phyloP scores from a whole-genome alignment of 2,113 vertebrate species.

The Chionis minor region DNA sequence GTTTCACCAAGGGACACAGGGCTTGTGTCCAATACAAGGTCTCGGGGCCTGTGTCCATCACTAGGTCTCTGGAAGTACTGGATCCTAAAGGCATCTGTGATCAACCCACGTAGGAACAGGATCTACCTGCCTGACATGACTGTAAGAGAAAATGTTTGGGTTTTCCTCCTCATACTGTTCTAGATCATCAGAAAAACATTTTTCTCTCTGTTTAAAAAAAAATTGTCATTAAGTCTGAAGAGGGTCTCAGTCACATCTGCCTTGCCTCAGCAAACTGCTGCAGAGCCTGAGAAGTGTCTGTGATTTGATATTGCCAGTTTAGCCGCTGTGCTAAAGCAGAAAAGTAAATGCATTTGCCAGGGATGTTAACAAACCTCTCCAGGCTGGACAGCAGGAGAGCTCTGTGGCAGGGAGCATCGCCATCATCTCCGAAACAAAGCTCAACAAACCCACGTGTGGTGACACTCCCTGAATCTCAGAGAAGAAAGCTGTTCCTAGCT shows the following conservation, averaged over 20 bases:
- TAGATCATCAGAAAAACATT: neutral
- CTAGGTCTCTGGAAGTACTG: neutral
- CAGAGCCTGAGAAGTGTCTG: neutral
- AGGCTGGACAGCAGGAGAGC: neutral
- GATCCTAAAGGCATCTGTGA: neutral
- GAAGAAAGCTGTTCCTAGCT: neutral
- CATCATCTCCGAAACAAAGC: neutral
- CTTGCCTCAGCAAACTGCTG: neutral
- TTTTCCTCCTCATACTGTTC: neutral
- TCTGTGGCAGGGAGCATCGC: neutral
- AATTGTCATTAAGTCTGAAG: neutral
- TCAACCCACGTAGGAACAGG: neutral
- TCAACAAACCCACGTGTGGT: rapidly evolving
- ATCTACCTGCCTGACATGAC: neutral
- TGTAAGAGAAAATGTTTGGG: neutral
- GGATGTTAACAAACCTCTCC: neutral
- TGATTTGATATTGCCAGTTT: neutral
- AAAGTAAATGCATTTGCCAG: neutral
- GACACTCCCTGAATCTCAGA: neutral
- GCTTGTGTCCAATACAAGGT: neutral
- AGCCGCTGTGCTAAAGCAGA: neutral
- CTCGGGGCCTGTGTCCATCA: neutral
- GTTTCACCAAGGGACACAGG: neutral
- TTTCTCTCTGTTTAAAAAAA: neutral
- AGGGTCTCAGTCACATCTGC: neutral